phyloP scores from a whole-genome alignment of 2,113 vertebrate species.

The Oxygymnocypris stewartii region DNA sequence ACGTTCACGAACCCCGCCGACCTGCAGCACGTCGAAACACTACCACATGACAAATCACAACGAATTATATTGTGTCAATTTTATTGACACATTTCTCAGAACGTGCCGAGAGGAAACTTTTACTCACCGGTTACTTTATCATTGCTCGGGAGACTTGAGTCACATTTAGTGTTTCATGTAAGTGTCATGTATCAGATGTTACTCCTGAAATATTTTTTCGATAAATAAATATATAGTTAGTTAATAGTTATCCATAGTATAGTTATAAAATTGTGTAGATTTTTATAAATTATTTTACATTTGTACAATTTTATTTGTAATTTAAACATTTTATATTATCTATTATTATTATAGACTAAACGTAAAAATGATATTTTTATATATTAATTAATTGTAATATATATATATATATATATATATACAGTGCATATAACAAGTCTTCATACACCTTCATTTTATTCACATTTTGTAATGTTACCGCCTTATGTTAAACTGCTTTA shows the following conservation, averaged over 20 bases:
- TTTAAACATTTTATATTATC: no score
- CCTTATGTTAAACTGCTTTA: no score
- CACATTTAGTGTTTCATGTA: background rate
- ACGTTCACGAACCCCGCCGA: background rate
- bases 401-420: no score
- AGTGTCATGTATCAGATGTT: background rate
- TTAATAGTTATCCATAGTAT: no score
- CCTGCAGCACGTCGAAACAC: conserved; percentile 5
- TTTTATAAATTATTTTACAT: background rate
- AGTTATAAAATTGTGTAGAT: background rate
- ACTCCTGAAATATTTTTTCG: background rate
- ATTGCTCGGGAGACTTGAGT: background rate
- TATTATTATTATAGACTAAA: no score
- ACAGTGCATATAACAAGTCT: no score
- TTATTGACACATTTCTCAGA: no score
- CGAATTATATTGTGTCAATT: no score
- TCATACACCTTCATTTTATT: no score
- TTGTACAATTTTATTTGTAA: background rate
- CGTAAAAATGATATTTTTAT: no score
- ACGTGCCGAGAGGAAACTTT: background rate
- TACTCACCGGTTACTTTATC: background rate
- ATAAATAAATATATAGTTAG: background rate
- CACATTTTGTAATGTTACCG: no score
- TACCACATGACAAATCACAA: background rate
- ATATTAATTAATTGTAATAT: no score